phyloP scores from a whole-genome alignment of 1,140 invertebrate genomes.

The Conus ventricosus region DNA sequence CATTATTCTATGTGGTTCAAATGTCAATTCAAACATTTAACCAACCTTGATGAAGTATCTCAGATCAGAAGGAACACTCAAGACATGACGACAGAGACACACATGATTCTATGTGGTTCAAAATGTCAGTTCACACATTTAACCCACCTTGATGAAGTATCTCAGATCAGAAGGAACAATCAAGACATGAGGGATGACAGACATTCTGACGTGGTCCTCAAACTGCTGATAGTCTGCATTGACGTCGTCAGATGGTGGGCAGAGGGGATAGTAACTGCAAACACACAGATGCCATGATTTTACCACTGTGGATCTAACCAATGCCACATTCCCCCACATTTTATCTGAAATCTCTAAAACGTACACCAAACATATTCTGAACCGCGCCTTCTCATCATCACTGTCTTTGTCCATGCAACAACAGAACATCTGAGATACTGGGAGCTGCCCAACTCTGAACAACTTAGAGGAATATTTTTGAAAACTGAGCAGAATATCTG shows the following conservation, averaged over 20 bases:
- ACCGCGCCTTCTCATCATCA: no score
- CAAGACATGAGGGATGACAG: constrained; percentile 86
- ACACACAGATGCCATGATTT: not conserved
- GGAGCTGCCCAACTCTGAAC: no score
- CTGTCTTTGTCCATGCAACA: no score
- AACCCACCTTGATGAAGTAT: constrained; percentile 85
- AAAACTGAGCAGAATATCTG: no score
- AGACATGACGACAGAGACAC: constrained; percentile 78
- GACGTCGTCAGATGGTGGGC: constrained; percentile 82
- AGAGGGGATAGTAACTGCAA: constrained; percentile 84
- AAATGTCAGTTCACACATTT: no score
- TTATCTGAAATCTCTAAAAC: not conserved
- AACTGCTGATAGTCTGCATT: constrained; percentile 83
- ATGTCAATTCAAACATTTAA: not conserved
- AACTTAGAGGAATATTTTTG: no score
- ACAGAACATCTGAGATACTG: no score
- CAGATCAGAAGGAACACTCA: constrained; percentile 90
- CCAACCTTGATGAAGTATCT: constrained; percentile 86
- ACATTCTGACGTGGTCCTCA: constrained; percentile 73
- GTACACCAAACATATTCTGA: no score
- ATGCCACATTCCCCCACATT: no score
- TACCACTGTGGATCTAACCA: no score
- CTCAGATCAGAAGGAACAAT: constrained; percentile 89
- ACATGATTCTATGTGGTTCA: no score
- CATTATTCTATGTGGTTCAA: no score